Base-by-base conservation (phyloP, 1,140 invertebrate genomes). In the Brachionus asplanchnoidis region DNA sequence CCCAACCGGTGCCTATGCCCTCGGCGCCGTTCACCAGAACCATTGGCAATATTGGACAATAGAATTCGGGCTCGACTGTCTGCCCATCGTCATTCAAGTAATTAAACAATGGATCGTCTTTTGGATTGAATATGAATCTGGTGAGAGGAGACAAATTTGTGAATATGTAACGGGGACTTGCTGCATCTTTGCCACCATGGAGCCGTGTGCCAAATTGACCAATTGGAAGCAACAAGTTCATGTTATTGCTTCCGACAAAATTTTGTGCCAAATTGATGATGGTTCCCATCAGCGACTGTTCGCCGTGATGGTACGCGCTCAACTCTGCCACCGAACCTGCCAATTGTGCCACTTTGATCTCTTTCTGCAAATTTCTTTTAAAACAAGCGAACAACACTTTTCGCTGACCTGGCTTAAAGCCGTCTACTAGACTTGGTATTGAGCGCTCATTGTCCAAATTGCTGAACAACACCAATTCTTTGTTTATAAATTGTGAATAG, bases 1-100 rank as follows among this genome's bases (percentile, higher is more conserved):
- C 96, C 97, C 97, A 99, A 23, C 97, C 97, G 2, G 97, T 99
- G 36, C 97, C 97, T 87, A 99, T 99, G 86, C 97, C 97, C 86
- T 98, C 96, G 73, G 96, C 94, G 9, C 97, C 97, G 89, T 99
- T 99, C 0, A 99, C 94, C 28, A 99, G 90, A 14, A 99, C 92
- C 94, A 97, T 98, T 0, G 97, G 98, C 85, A 99, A 93, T 84
- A 99, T 95, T 0, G 98, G 98, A 3, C 95, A 90, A 89, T 99
- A 99, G 92, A 94, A 95, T 9, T 94, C 91, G 1, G 90, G 90
- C 89, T 99, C 97, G 86, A 99, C 97, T 78, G 90, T 91, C 88
- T 95, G 93, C 90, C 97, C 98, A 89, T 99, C 98, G 90, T 99
- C 98, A 86, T 93, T 94, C 86, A 97, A 93, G 87, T 95, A 93